Conservation (phyloP, 2,888 invertebrate genomes). For the Drosophila phalerata region DNA sequence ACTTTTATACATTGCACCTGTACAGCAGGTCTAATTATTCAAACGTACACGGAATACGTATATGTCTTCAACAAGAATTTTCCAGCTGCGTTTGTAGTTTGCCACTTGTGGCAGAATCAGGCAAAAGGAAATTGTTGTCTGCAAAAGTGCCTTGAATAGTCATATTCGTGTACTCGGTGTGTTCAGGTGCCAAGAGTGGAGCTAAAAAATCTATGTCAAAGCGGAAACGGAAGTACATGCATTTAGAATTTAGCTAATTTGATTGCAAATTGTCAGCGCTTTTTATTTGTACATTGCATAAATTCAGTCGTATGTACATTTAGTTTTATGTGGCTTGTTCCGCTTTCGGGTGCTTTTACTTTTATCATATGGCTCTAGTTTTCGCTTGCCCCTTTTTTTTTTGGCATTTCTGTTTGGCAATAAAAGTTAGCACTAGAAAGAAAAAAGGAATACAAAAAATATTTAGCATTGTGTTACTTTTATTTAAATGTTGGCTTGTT, state of each 20-base stretch:
- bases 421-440: conserved; percentile 45
- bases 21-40: conserved; percentile 19
- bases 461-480: conserved; percentile 66
- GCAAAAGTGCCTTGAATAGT: conserved; percentile 16
- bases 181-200: background rate
- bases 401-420: conserved; percentile 45
- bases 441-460: conserved; percentile 44
- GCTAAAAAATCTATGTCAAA: conserved; percentile 5
- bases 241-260: conserved; percentile 66
- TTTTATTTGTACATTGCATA: conserved; percentile 18
- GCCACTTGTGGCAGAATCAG: background rate
- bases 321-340: conserved; percentile 8
- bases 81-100: background rate
- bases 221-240: conserved; percentile 49
- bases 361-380: conserved; percentile 70
- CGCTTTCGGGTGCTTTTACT: conserved; percentile 55
- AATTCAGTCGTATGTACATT: conserved; percentile 1
- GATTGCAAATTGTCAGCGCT: conserved; percentile 45
- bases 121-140: conserved; percentile 49
- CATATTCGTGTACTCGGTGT: background rate
- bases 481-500: conserved; percentile 69
- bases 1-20: conserved; percentile 29
- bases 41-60: background rate
- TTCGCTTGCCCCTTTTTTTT: conserved; percentile 47
- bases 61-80: background rate